phyloP scores from a whole-genome alignment of 2,797 vertebrate species.

The Aratinga solstitialis region DNA sequence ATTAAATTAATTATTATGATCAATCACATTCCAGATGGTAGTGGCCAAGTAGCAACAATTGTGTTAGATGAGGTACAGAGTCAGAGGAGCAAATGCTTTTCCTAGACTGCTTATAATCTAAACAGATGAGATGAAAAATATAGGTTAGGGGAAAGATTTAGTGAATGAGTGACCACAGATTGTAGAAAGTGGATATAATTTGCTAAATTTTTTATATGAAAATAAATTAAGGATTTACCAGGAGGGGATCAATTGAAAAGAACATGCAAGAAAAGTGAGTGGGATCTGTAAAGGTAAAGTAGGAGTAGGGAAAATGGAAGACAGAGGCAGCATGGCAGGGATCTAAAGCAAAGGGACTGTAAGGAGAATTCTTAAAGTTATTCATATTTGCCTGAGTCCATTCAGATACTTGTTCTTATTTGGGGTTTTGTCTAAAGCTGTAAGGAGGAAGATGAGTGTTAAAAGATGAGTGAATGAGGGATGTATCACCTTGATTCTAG shows the following conservation, averaged over 20 bases:
- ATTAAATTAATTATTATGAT: conserved; percentile 31
- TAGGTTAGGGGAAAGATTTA: neutral
- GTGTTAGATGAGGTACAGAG: neutral
- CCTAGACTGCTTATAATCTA: conserved; percentile 1
- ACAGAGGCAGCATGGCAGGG: neutral
- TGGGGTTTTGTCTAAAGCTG: neutral
- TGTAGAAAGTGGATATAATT: neutral
- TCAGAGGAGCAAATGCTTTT: conserved; percentile 5
- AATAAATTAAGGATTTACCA: neutral
- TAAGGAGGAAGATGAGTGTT: neutral
- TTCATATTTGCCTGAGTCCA: neutral
- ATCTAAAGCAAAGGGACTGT: neutral
- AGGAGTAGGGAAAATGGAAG: neutral
- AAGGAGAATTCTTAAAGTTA: neutral
- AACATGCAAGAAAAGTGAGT: neutral
- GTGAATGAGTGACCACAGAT: neutral
- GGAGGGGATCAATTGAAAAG: neutral
- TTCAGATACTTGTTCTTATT: neutral
- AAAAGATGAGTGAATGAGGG: neutral
- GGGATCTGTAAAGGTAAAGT: neutral
- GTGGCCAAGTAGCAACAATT: neutral
- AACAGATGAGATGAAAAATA: conserved; percentile 18
- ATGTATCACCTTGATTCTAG: neutral
- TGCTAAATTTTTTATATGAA: neutral
- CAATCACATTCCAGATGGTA: neutral